Evolutionary conservation across 2,888 invertebrate genomes (phyloP).

Genomic region (Epirrhoe tristata): DNA sequence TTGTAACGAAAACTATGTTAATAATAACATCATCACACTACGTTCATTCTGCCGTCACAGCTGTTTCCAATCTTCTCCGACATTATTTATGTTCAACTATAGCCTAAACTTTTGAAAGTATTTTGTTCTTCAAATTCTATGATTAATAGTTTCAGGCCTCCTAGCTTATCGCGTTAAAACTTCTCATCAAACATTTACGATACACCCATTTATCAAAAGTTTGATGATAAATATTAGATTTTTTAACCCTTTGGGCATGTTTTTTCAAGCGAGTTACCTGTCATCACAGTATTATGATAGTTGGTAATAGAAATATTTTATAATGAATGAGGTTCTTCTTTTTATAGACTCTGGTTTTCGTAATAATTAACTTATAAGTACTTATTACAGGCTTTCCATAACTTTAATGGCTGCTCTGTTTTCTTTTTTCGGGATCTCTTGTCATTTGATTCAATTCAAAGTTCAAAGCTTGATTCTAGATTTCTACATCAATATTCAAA

Average conservation of each 20-base stretch:
- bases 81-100: slow-evolving; percentile 14
- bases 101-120: slow-evolving; percentile 11
- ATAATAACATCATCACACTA: slow-evolving; percentile 1
- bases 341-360: no score
- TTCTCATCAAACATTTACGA: slow-evolving; percentile 22
- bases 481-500: no score
- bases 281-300: background rate
- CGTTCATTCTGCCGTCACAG: slow-evolving; percentile 8
- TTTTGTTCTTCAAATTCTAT: slow-evolving; percentile 23
- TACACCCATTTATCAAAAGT: slow-evolving; percentile 28
- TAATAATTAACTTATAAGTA: no score
- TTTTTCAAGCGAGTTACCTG: background rate
- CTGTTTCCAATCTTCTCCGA: slow-evolving; percentile 8
- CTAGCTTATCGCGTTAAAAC: slow-evolving; percentile 28
- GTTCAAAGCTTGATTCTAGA: no score
- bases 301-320: no score
- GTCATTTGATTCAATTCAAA: no score
- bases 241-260: background rate
- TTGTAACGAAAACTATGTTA: background rate
- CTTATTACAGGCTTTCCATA: no score
- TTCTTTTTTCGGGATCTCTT: no score
- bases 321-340: no score
- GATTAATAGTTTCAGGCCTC: slow-evolving; percentile 28
- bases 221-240: slow-evolving; percentile 9
- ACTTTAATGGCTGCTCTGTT: no score